Evolutionary conservation across 2,888 invertebrate species (phyloP).

Genomic region (Aethes cnicana): DNA sequence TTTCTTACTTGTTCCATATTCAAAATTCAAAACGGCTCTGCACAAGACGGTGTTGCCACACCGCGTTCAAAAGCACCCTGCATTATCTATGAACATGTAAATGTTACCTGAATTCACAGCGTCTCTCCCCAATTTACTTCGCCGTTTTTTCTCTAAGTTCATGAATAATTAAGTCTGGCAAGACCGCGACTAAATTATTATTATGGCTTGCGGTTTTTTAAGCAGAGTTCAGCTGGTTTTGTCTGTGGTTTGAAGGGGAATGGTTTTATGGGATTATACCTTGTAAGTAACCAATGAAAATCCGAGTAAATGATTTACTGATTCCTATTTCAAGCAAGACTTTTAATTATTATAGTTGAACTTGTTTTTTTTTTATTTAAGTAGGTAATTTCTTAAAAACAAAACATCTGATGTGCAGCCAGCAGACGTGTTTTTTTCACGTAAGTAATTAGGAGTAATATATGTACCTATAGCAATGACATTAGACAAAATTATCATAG

Average conservation of each 20-base stretch:
- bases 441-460: too few species aligned
- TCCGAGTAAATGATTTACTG: too few species aligned
- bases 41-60: slow-evolving; percentile 30
- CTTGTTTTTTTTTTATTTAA: neutral
- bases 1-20: slow-evolving; percentile 21
- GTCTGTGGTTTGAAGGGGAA: slow-evolving; percentile 28
- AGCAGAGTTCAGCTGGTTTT: slow-evolving; percentile 45
- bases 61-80: slow-evolving; percentile 41
- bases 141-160: slow-evolving; percentile 69
- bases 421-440: too few species aligned
- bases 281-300: too few species aligned
- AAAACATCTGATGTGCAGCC: too few species aligned
- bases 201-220: slow-evolving; percentile 48
- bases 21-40: slow-evolving; percentile 25
- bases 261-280: slow-evolving; percentile 7
- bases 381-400: too few species aligned
- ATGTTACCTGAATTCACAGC: slow-evolving; percentile 59
- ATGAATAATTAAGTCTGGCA: slow-evolving; percentile 67
- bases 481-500: too few species aligned
- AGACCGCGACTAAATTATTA: slow-evolving; percentile 65
- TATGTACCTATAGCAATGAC: too few species aligned
- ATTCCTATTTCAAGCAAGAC: too few species aligned
- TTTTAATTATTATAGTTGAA: too few species aligned
- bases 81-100: slow-evolving; percentile 71
- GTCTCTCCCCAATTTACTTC: slow-evolving; percentile 51